A percentile compares a stretch with the other conserved stretches of the same genome.
These are phyloP conservation scores for Carassius carassius DNA, from an alignment of 2,113 vertebrate species.

Conservation along the genomic window DNA sequence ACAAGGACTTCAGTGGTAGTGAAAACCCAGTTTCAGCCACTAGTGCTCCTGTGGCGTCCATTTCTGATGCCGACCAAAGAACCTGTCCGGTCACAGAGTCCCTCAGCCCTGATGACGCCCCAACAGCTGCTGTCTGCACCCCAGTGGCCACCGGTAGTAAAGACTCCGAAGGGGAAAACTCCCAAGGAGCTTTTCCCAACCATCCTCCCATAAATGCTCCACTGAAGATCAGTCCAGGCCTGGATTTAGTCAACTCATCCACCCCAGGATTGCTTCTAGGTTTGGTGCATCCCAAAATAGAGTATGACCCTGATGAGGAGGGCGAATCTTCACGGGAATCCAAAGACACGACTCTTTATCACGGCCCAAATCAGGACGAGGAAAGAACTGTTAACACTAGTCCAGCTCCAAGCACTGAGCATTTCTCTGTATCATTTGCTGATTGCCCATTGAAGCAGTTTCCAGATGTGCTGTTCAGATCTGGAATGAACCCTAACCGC, in stretches of 20 bases:
- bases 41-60: slow-evolving; percentile 47
- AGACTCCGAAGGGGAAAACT: slow-evolving; percentile 69
- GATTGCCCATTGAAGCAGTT: slow-evolving; percentile 89
- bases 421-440: slow-evolving; percentile 78
- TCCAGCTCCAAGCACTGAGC: slow-evolving; percentile 72
- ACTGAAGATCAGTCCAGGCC: slow-evolving; percentile 26
- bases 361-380: slow-evolving; percentile 72
- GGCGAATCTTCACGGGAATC: slow-evolving; percentile 75
- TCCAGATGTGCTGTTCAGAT: slow-evolving; percentile 83
- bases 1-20: slow-evolving; percentile 73
- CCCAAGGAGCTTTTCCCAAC: slow-evolving; percentile 71
- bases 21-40: slow-evolving; percentile 67
- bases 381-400: slow-evolving; percentile 70
- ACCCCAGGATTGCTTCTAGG: slow-evolving; percentile 69
- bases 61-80: slow-evolving; percentile 61
- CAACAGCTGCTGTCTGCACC: slow-evolving; percentile 53
- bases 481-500: slow-evolving; percentile 75
- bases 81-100: slow-evolving; percentile 55
- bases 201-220: slow-evolving; percentile 7
- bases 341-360: slow-evolving; percentile 70
- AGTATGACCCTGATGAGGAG: slow-evolving; percentile 84
- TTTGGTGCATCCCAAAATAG: slow-evolving; percentile 84
- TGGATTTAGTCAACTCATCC: slow-evolving; percentile 62
- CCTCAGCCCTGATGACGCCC: slow-evolving; percentile 57
- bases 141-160: slow-evolving; percentile 62